These are phyloP conservation scores for Piscicola geometra DNA, from an alignment of 2,888 invertebrate species.

Conservation along the genomic window DNA sequence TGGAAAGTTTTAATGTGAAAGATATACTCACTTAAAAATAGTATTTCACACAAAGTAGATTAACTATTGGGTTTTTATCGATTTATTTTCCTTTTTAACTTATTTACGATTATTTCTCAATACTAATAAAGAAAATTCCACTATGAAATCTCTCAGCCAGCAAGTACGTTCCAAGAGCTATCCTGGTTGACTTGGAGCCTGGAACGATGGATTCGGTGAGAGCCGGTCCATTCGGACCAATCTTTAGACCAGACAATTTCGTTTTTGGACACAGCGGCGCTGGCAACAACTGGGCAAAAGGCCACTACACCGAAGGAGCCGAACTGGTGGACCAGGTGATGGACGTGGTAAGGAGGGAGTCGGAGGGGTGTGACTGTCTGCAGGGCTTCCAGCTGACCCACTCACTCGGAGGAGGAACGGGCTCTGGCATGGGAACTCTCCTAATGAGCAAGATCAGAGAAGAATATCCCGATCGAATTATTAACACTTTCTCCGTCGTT, in stretches of 20 bases:
- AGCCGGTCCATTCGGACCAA: constrained; percentile 85
- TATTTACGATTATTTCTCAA: too few species aligned
- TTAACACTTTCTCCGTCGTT: constrained; percentile 94
- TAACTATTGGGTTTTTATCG: neutral
- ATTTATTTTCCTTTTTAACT: neutral
- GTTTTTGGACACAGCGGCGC: constrained; percentile 69
- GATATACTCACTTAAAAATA: too few species aligned
- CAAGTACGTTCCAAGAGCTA: constrained; percentile 88
- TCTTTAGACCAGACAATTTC: constrained; percentile 91
- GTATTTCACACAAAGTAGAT: too few species aligned
- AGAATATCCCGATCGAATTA: constrained; percentile 81
- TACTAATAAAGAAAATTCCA: too few species aligned
- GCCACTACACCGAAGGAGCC: constrained; percentile 61
- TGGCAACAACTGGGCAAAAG: constrained; percentile 83
- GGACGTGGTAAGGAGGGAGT: constrained; percentile 53
- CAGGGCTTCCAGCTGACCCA: constrained; percentile 57
- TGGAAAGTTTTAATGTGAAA: too few species aligned
- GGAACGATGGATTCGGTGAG: constrained; percentile 96
- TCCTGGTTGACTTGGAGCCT: constrained; percentile 89
- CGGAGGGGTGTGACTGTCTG: constrained; percentile 61
- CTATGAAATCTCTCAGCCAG: constrained; percentile 57
- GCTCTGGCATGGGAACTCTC: constrained; percentile 79
- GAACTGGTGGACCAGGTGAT: constrained; percentile 53
- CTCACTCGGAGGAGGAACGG: constrained; percentile 83
- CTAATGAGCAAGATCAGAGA: constrained; percentile 93